These are phyloP conservation scores for Grammomys dolichurus DNA, from an alignment of 2,113 vertebrate species.

Conservation along the genomic window DNA sequence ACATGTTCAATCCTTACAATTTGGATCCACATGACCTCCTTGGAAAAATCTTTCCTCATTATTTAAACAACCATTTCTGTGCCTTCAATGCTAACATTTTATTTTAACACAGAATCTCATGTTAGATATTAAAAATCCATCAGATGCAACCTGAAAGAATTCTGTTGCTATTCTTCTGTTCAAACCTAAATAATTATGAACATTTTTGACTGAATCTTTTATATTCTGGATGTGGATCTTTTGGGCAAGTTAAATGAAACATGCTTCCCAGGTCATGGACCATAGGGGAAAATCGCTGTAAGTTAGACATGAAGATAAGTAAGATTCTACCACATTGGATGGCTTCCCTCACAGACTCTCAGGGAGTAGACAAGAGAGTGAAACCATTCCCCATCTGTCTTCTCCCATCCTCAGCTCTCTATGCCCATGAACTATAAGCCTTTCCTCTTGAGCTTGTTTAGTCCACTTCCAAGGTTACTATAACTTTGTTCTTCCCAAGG, in stretches of 20 bases:
- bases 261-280: background rate
- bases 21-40: background rate
- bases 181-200: background rate
- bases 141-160: background rate
- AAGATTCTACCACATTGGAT: accelerated
- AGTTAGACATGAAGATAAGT: background rate
- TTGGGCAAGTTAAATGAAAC: background rate
- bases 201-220: background rate
- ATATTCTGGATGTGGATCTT: background rate
- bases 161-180: background rate
- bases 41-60: background rate
- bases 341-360: too few relatives aligned
- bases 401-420: background rate
- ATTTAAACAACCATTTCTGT: background rate
- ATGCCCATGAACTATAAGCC: background rate
- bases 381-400: background rate
- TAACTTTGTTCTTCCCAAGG: background rate
- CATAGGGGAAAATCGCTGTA: background rate
- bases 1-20: background rate
- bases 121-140: background rate
- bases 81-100: background rate
- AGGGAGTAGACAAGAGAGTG: background rate
- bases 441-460: background rate
- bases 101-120: background rate
- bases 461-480: background rate